Evolutionary conservation across 2,113 vertebrate genomes (phyloP), one percentile per base, ranked within the genome.

Genomic region (Holacanthus passer): DNA sequence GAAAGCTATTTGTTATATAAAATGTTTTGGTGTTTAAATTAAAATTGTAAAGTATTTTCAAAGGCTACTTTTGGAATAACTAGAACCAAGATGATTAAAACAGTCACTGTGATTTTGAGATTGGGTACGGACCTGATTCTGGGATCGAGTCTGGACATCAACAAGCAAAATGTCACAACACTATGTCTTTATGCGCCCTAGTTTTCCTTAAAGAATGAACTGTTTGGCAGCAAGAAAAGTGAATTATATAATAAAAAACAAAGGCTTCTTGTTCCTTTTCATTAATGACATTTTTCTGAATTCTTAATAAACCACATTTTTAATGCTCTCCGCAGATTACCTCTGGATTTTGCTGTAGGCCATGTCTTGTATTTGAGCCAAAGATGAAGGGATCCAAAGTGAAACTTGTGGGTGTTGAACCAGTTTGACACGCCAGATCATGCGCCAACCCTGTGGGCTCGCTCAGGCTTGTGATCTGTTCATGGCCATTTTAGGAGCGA

Each of bases 401-500:
- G 31, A 75, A 79, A 73, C 41, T 81, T 71, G 41, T 63, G 64
- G 69, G 39, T 2, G 66, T 55, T 73, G 64, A 85, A 85, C 65
- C 64, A 32, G 70, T 82, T 83, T 65, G 6, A 69, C 71, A 55
- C 11, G 12, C 31, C 32, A 27, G 32, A 81, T 85, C 65, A 76
- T 58, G 66, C 5, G 45, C 55, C 52, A 55, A 35, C 47, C 32
- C 63, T 41, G 63, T 63, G 0, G 35, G 41, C 81, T 77, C 22
- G 47, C 60, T 81, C 77, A 58, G 60, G 47, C 81, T 83, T 85
- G 82, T 81, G 35, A 83, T 83, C 53, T 50, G 8, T 56, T 80
- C 59, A 35, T 81, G 56, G 79, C 65, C 35, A 19, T 88, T 60
- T 78, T 74, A 55, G 22, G 41, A 68, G 24, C 16, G 12, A 82